Base-by-base conservation (phyloP, 1,140 invertebrate species). In the Lithobius niger region DNA sequence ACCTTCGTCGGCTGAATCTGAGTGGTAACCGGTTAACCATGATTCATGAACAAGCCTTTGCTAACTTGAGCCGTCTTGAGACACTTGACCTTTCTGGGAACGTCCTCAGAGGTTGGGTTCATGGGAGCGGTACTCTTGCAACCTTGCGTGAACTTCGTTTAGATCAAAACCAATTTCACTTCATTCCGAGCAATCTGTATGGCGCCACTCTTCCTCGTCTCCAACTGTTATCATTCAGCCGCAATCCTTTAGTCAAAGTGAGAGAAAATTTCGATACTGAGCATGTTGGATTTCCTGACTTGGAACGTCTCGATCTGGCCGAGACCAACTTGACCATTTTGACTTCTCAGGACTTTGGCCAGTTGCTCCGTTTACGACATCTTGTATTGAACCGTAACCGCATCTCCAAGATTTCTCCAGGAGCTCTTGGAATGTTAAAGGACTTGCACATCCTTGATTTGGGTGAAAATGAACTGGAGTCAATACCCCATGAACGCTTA, bases 281-380 rank as follows among this genome's bases (percentile, higher is more conserved):
- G 19, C 19, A 48, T 4, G 2, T 24, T 3, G 54, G 45, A 4
- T 49, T 55, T 3, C 3, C 40, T 3, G 18, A 45, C 19, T n/a
- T 54, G 3, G 79, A 87, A 66, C 84, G 88, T 67, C 74, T 93
- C 6, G 81, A 86, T 63, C 82, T 91, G 53, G 82, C 80, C 44
- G 76, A 79, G 21, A 91, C 88, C 0, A 92, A 92, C 66, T 71
- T 93, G 15, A 86, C 79, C 1, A 82, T 91, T 49, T 76, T 94
- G 2, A 88, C 87, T 0, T 87, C 85, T 43, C 84, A 84, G 63
- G 89, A 92, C 62, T 91, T 94, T 64, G 82, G 87, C 63, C 79
- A 84, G n/a, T 91, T 91, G 62, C 82, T 85, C 2, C 78, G 79
- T 0, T 71, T 94, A 10, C 76, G 83, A 60, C 81, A 82, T 61